These are phyloP conservation scores for Philonicus albiceps DNA, from an alignment of 2,888 invertebrate species.

Conservation along the genomic window DNA sequence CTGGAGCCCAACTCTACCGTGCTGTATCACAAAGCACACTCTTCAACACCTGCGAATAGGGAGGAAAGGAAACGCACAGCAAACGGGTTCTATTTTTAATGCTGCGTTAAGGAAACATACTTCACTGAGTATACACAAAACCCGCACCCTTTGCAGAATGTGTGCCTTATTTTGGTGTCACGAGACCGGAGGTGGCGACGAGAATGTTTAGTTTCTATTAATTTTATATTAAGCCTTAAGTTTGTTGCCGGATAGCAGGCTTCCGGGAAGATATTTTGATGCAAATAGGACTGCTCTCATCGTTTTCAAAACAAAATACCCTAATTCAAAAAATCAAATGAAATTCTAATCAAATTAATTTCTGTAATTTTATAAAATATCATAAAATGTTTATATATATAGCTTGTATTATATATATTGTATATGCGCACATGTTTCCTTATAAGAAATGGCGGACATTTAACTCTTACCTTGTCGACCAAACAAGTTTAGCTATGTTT, in stretches of 20 bases:
- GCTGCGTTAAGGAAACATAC: background rate
- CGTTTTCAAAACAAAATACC: background rate
- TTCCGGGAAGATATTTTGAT: background rate
- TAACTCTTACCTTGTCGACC: too few relatives aligned
- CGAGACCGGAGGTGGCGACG: slow-evolving; percentile 4
- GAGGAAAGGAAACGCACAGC: background rate
- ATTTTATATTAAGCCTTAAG: slow-evolving; percentile 46
- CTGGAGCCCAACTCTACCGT: slow-evolving; percentile 31
- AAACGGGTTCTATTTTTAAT: background rate
- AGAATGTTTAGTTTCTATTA: slow-evolving; percentile 47
- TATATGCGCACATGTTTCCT: too few relatives aligned
- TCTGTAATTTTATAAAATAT: background rate
- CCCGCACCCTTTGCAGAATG: background rate
- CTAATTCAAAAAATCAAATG: background rate
- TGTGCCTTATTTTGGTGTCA: slow-evolving; percentile 36
- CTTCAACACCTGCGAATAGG: background rate
- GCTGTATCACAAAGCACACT: slow-evolving; percentile 20
- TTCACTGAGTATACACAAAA: background rate
- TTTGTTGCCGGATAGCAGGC: slow-evolving; percentile 13
- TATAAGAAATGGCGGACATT: too few relatives aligned
- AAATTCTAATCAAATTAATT: background rate
- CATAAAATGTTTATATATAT: too few relatives aligned
- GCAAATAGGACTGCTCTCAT: background rate
- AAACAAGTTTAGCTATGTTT: too few relatives aligned
- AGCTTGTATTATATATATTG: too few relatives aligned